Conservation (phyloP, 37 sponge, comb jelly and placozoan species). For the Axinella damicornis region DNA sequence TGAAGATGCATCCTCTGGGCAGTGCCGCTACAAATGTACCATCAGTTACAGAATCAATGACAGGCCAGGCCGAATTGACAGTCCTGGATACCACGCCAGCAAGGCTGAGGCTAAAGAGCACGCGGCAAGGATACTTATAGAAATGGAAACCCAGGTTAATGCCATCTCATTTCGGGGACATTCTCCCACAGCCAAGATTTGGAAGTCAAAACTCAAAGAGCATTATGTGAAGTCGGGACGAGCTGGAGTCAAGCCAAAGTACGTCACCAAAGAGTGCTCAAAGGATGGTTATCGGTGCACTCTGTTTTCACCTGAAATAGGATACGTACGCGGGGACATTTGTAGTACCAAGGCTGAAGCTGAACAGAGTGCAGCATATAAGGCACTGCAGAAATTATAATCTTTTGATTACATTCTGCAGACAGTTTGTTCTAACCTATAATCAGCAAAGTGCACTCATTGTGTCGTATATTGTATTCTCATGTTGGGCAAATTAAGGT, state of each 20-base stretch:
- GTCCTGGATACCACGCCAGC: background rate
- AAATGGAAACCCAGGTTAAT: too few species aligned
- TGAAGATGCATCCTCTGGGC: background rate
- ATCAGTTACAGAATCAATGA: constrained; percentile 1
- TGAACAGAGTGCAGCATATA: too few species aligned
- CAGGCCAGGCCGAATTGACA: background rate
- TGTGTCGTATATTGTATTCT: too few species aligned
- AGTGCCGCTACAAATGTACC: constrained; percentile 3
- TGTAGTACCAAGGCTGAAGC: too few species aligned
- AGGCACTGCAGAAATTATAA: too few species aligned
- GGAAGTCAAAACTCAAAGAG: background rate
- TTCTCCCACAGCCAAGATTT: background rate
- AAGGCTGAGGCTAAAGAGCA: constrained; percentile 17
- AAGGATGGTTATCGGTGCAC: background rate
- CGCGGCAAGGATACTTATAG: background rate
- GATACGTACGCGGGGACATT: too few species aligned
- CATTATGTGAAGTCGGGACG: background rate
- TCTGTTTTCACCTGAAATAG: too few species aligned
- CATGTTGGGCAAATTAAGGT: too few species aligned
- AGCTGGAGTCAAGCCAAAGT: background rate
- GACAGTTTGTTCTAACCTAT: too few species aligned
- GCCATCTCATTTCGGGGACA: too few species aligned
- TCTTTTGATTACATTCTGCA: too few species aligned
- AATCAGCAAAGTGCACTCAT: too few species aligned
- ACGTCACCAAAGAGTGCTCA: background rate